Evolutionary conservation across 2,888 invertebrate species (phyloP).

Genomic region (Palloptera scutellata): DNA sequence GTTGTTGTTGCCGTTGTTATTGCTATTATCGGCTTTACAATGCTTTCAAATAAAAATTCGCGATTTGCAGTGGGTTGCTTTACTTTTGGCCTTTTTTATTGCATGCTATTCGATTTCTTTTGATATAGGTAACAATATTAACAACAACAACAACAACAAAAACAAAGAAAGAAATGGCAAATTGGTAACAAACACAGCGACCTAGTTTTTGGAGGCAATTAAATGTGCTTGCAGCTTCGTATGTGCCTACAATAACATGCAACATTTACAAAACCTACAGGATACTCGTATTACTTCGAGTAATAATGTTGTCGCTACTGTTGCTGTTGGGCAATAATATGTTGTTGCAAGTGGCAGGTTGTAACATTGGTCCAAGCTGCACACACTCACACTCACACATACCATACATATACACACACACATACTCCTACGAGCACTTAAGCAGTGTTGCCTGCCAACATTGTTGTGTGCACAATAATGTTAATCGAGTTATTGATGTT

Average conservation of each 20-base stretch:
- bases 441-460: constrained; percentile 24
- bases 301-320: no score
- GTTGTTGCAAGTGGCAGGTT: no score
- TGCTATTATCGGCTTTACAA: neutral
- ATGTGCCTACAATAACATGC: constrained; percentile 4
- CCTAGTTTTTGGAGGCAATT: constrained; percentile 1
- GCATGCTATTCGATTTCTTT: no score
- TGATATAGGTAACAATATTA: no score
- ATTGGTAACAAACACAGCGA: neutral
- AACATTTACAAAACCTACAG: constrained; percentile 7
- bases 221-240: neutral
- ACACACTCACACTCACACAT: no score
- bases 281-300: neutral
- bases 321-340: no score
- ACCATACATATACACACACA: no score
- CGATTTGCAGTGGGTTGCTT: neutral
- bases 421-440: neutral
- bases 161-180: no score
- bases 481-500: constrained; percentile 34
- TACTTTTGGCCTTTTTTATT: neutral
- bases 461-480: constrained; percentile 24
- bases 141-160: no score
- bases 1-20: neutral
- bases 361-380: no score
- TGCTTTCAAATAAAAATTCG: constrained; percentile 2